Base-by-base conservation (phyloP, 1,140 invertebrate species). In the Euglossa dilemma region DNA sequence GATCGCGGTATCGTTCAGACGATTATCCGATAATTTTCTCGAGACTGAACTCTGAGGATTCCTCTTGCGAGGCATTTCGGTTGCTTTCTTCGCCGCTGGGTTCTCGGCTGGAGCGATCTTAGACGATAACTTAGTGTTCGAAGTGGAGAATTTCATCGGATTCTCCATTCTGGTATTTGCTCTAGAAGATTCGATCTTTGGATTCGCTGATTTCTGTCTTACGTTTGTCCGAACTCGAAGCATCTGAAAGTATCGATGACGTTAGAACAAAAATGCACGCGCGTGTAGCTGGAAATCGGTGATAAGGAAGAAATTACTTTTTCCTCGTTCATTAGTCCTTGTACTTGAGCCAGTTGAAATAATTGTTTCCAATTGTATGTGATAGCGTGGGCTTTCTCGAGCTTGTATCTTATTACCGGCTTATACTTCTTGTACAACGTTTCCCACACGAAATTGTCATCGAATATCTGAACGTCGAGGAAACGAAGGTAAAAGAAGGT, bases 401-500 rank as follows among this genome's bases (percentile, higher is more conserved):
- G 28, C 23, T 28, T 45, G 6, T 11, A 70, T n/a, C 78, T 66
- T 16, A n/a, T 70, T 0, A 36, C 14, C n/a, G 18, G 57, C 52
- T 80, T 91, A 25, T 81, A 81, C 57, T 87, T 93, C 56, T 84
- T 89, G 14, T 87, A 92, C n/a, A 93, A 66, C n/a, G 90, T 61
- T 64, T 92, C 78, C 93, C 92, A 94, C n/a, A 93, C 59, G 6
- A 11, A 76, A 72, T 93, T 89, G 7, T 79, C 69, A 76, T 92
- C 88, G 47, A 93, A 94, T 2, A 92, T 54, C 93, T 94, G 67
- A 72, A 43, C 16, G n/a, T 67, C 61, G 14, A 5, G 20, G 7
- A 11, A 63, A 20, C 16, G 59, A 47, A 11, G 45, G 6, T 9
- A 6, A 11, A 56, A 23, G 23, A 36, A 6, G 11, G 0, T 20